Base-by-base conservation (phyloP, 2,888 invertebrate species). In the Drosophila kanekoi region DNA sequence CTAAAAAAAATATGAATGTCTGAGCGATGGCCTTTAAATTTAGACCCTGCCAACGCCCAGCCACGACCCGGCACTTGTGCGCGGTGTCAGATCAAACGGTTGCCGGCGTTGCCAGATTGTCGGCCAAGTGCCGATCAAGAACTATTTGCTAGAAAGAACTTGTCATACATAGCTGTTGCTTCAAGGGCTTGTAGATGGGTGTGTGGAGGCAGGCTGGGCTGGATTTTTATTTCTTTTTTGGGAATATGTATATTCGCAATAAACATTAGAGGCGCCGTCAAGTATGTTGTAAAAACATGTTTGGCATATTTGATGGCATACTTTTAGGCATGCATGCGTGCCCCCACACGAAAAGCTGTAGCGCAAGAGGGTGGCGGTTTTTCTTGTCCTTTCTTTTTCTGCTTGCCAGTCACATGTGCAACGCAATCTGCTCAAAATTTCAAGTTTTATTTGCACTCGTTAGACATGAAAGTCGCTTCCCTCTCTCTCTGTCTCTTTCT, bases 221-320 rank as follows among this genome's bases (percentile, higher is more conserved):
- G 28, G 2, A 28, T 8, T 28, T 28, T 23, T 6, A 5, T 23
- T 23, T 23, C 1, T 23, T 23, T 23, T 28, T 28, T 28, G 28
- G 28, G 28, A 28, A 28, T 52, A 48, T 38, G 47, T 9, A 60
- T 53, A 62, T 69, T 56, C 65, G 77, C 51, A 76, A 76, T 76
- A 77, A 71, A 71, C 66, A 83, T 81, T 81, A 81, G 68, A 72
- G 77, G 56, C 70, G 66, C 57, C 70, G 66, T 63, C 62, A 74
- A 78, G 78, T 73, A 73, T 73, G 72, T 49, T 49, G 57, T 62
- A 56, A 40, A 53, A 68, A 85, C 87, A 84, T 85, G 84, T 78
- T 82, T 87, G 82, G 87, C 84, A 84, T 87, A 82, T 87, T 87
- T 87, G 81, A 85, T 87, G 78, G 86, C 82, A 82, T 82, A 87